Evolutionary conservation across 2,113 vertebrate species (phyloP), one percentile per base, ranked within the genome.

Genomic region (Hydropotes inermis): DNA sequence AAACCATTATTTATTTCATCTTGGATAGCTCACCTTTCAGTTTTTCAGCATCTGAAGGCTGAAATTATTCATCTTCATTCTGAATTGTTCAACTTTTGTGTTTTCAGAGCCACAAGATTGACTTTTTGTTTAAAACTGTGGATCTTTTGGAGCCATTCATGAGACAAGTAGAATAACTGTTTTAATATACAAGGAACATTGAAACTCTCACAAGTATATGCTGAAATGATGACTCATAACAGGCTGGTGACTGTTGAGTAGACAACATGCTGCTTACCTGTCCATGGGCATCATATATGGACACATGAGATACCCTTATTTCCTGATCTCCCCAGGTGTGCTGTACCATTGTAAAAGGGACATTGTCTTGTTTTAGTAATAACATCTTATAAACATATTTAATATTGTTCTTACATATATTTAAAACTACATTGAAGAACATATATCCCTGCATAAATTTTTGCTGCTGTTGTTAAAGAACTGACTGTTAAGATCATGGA

Each of bases 1-100:
- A 98, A 98, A 98, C 94, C 96, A 97, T 98, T 98, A 91, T 97
- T 98, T 98, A 91, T 97, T 96, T 97, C 76, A 57, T 79, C 95
- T 97, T 89, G 94, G 93, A 96, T 55, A 96, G 85, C n/a, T 97
- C 78, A 45, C 45, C 93, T 97, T 94, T 85, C 93, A 89, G 96
- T 97, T 92, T 90, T 96, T 89, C 96, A 86, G 76, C 90, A 94
- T 96, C 74, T 52, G 14, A 52, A 82, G 61, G 57, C 47, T 61
- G 30, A 90, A 76, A 60, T 36, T 17, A 85, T 27, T 96, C 47
- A 95, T 52, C 28, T 74, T 90, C 47, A 28, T 36, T 90, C 54
- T 70, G 39, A 60, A 64, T 79, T 76, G 47, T 94, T 97, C 60
- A 74, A 64, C 55, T 74, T 79, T 50, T 47, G 21, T 17, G 82